Evolutionary conservation across 2,888 invertebrate species (phyloP).

Genomic region (Ectemnius lituratus): DNA sequence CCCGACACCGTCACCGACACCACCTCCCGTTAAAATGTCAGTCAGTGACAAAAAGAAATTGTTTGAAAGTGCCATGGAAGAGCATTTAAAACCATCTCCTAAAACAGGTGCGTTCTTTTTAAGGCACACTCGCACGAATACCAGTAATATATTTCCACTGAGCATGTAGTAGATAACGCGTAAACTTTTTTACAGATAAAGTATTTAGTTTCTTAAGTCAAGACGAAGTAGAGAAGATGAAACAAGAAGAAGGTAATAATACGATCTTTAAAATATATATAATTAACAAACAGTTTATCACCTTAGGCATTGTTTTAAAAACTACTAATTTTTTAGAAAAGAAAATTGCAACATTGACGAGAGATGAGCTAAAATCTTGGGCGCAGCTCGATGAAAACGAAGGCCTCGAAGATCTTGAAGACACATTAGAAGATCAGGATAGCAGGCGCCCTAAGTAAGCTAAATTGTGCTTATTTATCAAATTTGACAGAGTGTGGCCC

Average conservation of each 20-base stretch:
- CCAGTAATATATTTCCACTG: background rate
- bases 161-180: conserved; percentile 8
- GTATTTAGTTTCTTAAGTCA: conserved; percentile 95
- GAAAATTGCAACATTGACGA: conserved; percentile 88
- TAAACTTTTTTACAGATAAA: conserved; percentile 84
- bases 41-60: conserved; percentile 96
- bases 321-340: conserved; percentile 79
- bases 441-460: conserved; percentile 76
- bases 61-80: conserved; percentile 97
- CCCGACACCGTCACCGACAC: conserved; percentile 85
- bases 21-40: conserved; percentile 88
- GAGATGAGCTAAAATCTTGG: conserved; percentile 82
- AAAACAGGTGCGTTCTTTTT: conserved; percentile 84
- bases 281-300: background rate
- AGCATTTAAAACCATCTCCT: conserved; percentile 90
- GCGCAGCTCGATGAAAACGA: conserved; percentile 81
- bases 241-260: conserved; percentile 89
- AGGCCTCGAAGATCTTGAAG: conserved; percentile 77
- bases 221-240: conserved; percentile 95
- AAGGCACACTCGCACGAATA: background rate
- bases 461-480: conserved; percentile 50
- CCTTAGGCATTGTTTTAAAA: background rate
- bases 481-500: conserved; percentile 50
- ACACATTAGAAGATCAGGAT: conserved; percentile 69
- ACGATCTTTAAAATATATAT: background rate